A percentile compares a stretch with the other conserved stretches of the same genome.
Conservation (phyloP, 2,888 invertebrate species). For the Eretmocerus hayati region DNA sequence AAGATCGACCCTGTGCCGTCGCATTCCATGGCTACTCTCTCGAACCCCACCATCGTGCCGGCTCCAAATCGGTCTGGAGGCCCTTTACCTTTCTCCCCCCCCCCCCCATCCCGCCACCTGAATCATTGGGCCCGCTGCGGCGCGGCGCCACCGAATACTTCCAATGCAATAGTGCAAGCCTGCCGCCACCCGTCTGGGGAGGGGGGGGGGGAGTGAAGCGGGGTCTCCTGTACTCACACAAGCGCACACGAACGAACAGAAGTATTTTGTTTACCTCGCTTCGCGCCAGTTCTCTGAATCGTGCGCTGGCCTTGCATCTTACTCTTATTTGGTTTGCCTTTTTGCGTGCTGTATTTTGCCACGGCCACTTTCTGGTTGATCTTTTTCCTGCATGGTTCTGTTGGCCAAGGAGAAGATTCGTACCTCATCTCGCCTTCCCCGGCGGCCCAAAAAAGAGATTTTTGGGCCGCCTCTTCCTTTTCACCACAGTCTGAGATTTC, state of each 20-base stretch:
- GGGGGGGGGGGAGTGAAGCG: too few relatives aligned
- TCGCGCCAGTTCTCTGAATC: conserved; percentile 43
- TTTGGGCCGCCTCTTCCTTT: too few relatives aligned
- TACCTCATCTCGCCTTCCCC: too few relatives aligned
- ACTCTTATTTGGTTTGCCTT: conserved; percentile 9
- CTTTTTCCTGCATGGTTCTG: conserved; percentile 2
- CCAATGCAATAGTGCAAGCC: conserved; percentile 6
- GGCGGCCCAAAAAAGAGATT: too few relatives aligned
- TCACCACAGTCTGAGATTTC: too few relatives aligned
- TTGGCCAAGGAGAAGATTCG: too few relatives aligned
- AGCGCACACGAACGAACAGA: conserved; percentile 30
- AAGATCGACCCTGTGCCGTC: not conserved
- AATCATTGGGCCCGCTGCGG: too few relatives aligned
- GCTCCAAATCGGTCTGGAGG: conserved; percentile 24
- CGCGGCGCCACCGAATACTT: conserved; percentile 33
- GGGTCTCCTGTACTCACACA: conserved; percentile 6
- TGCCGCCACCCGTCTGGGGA: conserved; percentile 22
- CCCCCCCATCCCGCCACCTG: not conserved
- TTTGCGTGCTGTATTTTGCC: conserved; percentile 1
- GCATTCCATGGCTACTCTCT: not conserved
- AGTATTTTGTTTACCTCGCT: conserved; percentile 46
- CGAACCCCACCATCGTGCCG: too few relatives aligned
- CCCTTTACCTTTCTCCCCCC: conserved; percentile 24
- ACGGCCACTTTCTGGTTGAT: conserved; percentile 1
- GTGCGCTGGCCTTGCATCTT: conserved; percentile 24